Conservation (phyloP, 2,888 invertebrate genomes). For the Aromia moschata region DNA sequence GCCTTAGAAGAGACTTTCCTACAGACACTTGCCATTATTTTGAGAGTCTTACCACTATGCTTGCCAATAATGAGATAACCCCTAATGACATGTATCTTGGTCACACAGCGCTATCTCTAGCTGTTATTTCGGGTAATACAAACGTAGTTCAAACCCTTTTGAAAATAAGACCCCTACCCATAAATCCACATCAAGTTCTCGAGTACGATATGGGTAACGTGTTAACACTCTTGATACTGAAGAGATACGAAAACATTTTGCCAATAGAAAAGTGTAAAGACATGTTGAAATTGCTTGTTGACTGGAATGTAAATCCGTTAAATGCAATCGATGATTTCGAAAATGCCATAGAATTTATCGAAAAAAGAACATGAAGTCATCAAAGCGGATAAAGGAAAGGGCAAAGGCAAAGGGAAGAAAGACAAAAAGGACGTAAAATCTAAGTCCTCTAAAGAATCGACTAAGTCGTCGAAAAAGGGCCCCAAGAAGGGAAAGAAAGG, state of each 20-base stretch:
- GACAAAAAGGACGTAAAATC: not conserved
- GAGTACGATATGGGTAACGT: slow-evolving; percentile 56
- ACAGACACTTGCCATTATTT: slow-evolving; percentile 45
- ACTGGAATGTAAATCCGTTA: slow-evolving; percentile 54
- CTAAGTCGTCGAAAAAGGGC: slow-evolving; percentile 9
- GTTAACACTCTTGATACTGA: slow-evolving; percentile 53
- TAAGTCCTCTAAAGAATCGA: not conserved
- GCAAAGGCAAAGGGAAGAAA: slow-evolving; percentile 2
- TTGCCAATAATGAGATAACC: slow-evolving; percentile 45
- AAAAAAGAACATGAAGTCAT: slow-evolving; percentile 25
- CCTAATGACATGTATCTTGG: slow-evolving; percentile 53
- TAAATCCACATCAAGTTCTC: slow-evolving; percentile 52
- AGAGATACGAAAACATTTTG: slow-evolving; percentile 50
- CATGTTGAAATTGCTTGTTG: slow-evolving; percentile 47
- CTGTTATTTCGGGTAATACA: slow-evolving; percentile 55
- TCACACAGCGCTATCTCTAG: slow-evolving; percentile 57
- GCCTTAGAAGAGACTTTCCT: slow-evolving; percentile 55
- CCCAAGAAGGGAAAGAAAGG: slow-evolving; percentile 6
- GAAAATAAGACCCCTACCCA: slow-evolving; percentile 39
- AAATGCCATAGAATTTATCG: slow-evolving; percentile 55
- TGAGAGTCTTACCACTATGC: slow-evolving; percentile 40
- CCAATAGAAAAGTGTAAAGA: slow-evolving; percentile 43
- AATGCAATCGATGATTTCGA: slow-evolving; percentile 45
- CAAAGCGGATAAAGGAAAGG: slow-evolving; percentile 21
- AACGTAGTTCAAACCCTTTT: slow-evolving; percentile 49